phyloP scores from a whole-genome alignment of 2,113 vertebrate species.

The Mormyrus iriodes region DNA sequence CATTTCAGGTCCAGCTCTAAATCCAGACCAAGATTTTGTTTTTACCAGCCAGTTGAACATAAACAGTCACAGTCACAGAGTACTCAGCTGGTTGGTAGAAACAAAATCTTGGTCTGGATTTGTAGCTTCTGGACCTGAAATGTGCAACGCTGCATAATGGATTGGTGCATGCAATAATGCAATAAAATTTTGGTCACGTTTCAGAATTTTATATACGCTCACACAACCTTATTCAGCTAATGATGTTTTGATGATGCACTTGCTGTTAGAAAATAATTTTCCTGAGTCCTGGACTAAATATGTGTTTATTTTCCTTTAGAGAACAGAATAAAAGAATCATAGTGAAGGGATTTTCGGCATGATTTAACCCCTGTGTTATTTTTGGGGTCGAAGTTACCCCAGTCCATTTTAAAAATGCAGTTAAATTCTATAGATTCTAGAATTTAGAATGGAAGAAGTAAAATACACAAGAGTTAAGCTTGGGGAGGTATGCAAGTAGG shows the following conservation, averaged over 20 bases:
- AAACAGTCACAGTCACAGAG: not conserved
- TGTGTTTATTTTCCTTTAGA: not conserved
- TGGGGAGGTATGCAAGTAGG: not conserved
- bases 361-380: too few relatives aligned
- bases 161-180: not conserved
- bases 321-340: not conserved
- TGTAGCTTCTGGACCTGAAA: not conserved
- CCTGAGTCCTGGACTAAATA: not conserved
- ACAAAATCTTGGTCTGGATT: not conserved
- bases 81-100: not conserved
- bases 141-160: not conserved
- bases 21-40: not conserved
- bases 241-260: not conserved
- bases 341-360: not conserved
- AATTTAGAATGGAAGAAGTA: too few relatives aligned
- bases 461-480: too few relatives aligned
- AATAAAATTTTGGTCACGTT: not conserved
- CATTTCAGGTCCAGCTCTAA: not conserved
- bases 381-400: too few relatives aligned
- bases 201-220: not conserved
- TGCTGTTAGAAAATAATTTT: not conserved
- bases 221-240: not conserved
- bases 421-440: too few relatives aligned
- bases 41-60: not conserved
- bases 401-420: too few relatives aligned